A percentile compares a stretch with the other conserved stretches of the same genome.
Conservation (phyloP, 2,797 vertebrate genomes). For the Esox masquinongy region DNA sequence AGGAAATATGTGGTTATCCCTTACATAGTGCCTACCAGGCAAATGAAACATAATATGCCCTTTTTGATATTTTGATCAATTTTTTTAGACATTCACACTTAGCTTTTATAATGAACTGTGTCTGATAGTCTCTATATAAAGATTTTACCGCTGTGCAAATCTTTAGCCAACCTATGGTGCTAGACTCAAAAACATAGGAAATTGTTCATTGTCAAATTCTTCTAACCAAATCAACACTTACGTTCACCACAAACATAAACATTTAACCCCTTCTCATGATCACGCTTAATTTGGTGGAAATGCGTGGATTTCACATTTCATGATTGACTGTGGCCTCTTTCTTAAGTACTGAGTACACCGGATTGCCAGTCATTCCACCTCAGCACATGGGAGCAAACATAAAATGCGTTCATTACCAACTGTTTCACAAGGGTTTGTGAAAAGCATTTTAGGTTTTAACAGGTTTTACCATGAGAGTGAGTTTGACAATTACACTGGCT, state of each 20-base stretch:
- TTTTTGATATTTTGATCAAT: constrained; percentile 31
- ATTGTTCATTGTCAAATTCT: neutral
- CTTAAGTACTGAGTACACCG: too few species aligned
- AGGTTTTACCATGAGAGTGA: too few species aligned
- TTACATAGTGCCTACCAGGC: constrained; percentile 18
- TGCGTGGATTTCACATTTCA: too few species aligned
- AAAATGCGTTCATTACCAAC: too few species aligned
- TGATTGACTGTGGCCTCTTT: too few species aligned
- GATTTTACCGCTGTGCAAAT: neutral
- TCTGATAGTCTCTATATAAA: neutral
- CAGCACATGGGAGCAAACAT: too few species aligned
- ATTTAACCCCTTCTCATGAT: neutral
- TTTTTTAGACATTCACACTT: constrained; percentile 6
- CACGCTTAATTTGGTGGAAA: neutral
- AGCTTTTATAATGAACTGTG: neutral
- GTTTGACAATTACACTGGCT: too few species aligned
- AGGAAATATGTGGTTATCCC: constrained; percentile 31
- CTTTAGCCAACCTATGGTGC: neutral
- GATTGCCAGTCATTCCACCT: too few species aligned
- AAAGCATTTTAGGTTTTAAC: too few species aligned
- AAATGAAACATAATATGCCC: constrained; percentile 22
- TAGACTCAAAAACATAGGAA: neutral
- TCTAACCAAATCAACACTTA: neutral
- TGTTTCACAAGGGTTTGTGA: neutral
- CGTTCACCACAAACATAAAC: neutral